Base-by-base conservation (phyloP, 2,113 vertebrate species). In the Nibea coibor region DNA sequence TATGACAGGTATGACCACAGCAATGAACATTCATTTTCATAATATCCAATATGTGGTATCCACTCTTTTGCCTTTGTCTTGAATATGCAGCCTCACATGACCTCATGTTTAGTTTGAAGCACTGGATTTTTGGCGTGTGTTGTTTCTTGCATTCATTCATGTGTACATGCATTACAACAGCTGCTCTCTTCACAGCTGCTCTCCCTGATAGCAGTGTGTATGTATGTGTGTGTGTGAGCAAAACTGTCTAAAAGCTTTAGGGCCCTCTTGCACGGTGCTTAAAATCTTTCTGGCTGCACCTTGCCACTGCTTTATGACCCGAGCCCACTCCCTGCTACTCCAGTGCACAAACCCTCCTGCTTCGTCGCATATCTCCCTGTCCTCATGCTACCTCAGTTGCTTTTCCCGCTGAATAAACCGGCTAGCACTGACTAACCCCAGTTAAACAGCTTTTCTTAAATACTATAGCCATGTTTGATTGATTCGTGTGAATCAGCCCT, bases 171-270 rank as follows among this genome's bases (percentile, higher is more conserved):
- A 80, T 83, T 39, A 78, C 63, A 82, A 72, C 91, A 93, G 90
- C 90, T 93, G 90, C 90, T 82, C 80, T 79, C 64, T 62, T 64
- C 72, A 90, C 91, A 92, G 89, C 91, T 93, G 93, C 82, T 64
- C 83, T 80, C 67, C 63, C 72, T 80, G 11, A 75, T 45, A 78
- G 58, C 59, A 65, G 59, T 87, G 56, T 59, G 42, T 86, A 56
- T 64, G 57, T 88, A 56, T 85, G 48, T 69, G 20, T 88, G 47
- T 75, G 57, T 81, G 59, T 59, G 42, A 84, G 54, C 70, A 70
- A 57, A 42, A 71, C 48, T 78, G 51, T 81, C 61, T 20, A 53
- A 24, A 48, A 76, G 62, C 67, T 79, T 70, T 11, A 67, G 45
- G 47, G 72, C 71, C 58, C 39, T 56, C 26, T 50, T 59, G 45